Percentiles rank a stretch among this genome's conserved stretches.
Conservation (phyloP, 2,888 invertebrate genomes). For the Lasioglossum leucozonium region DNA sequence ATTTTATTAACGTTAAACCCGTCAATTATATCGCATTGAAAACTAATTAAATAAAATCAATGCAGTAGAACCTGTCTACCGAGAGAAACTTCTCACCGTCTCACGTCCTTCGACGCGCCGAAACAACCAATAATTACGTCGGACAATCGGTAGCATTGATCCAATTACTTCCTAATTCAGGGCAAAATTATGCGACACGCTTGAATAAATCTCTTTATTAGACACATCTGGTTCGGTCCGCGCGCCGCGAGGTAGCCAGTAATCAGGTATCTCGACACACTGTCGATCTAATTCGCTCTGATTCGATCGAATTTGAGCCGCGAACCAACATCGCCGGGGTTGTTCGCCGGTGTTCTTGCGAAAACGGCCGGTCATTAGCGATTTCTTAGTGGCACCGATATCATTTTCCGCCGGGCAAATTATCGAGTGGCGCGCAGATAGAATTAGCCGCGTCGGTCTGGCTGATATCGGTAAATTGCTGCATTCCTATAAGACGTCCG, state of each 20-base stretch:
- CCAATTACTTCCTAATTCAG: constrained; percentile 23
- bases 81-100: background rate
- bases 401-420: constrained; percentile 64
- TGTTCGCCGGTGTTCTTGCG: background rate
- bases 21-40: background rate
- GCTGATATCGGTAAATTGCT: constrained; percentile 72
- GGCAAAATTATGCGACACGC: constrained; percentile 28
- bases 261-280: constrained; percentile 16
- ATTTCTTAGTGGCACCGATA: constrained; percentile 54
- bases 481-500: constrained; percentile 70
- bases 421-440: constrained; percentile 68
- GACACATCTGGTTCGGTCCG: constrained; percentile 10
- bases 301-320: constrained; percentile 38
- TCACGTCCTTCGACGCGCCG: background rate
- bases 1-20: background rate
- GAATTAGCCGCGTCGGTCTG: constrained; percentile 67
- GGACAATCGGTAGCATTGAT: background rate
- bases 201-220: constrained; percentile 29
- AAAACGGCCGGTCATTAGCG: constrained; percentile 57
- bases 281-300: constrained; percentile 41
- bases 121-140: constrained; percentile 17
- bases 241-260: background rate
- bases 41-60: constrained; percentile 15
- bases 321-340: background rate
- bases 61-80: too few species aligned